Evolutionary conservation across 2,797 vertebrate genomes (phyloP).

Genomic region (Siniperca undulata): DNA sequence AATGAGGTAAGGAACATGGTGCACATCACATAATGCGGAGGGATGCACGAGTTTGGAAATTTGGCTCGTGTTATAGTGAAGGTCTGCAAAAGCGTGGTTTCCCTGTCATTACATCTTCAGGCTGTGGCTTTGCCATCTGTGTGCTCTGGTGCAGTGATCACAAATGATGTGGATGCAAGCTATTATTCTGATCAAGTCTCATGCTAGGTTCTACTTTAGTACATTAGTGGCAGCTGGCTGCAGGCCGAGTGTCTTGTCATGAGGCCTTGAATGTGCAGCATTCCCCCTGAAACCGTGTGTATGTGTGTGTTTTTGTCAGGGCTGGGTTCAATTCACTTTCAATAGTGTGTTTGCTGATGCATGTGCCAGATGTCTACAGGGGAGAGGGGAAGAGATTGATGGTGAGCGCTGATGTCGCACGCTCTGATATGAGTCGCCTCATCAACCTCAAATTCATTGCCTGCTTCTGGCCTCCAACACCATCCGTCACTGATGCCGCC

Average conservation of each 20-base stretch:
- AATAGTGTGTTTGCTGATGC: constrained; percentile 77
- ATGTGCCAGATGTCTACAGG: constrained; percentile 77
- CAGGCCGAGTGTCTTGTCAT: constrained; percentile 59
- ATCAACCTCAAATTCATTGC: constrained; percentile 87
- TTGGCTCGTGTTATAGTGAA: constrained; percentile 19
- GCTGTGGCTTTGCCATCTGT: constrained; percentile 44
- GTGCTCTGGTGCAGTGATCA: constrained; percentile 49
- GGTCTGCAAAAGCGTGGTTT: constrained; percentile 29
- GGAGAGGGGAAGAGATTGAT: constrained; percentile 84
- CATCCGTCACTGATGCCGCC: constrained; percentile 80
- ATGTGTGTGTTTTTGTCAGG: constrained; percentile 52
- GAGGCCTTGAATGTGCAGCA: constrained; percentile 59
- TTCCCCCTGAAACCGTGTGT: constrained; percentile 35
- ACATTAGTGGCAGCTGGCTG: constrained; percentile 62
- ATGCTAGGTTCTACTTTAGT: constrained; percentile 55
- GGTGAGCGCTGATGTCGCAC: constrained; percentile 80
- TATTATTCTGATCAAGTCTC: constrained; percentile 64
- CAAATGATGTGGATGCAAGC: constrained; percentile 59
- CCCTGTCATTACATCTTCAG: constrained; percentile 43
- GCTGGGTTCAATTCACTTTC: constrained; percentile 68
- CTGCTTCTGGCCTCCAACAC: constrained; percentile 75
- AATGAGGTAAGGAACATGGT: constrained; percentile 1
- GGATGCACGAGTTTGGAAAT: constrained; percentile 24
- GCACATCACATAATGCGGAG: neutral
- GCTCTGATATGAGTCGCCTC: constrained; percentile 87